These are phyloP conservation scores for Brachionus koreanus DNA, from an alignment of 1,140 invertebrate genomes.

Conservation along the genomic window DNA sequence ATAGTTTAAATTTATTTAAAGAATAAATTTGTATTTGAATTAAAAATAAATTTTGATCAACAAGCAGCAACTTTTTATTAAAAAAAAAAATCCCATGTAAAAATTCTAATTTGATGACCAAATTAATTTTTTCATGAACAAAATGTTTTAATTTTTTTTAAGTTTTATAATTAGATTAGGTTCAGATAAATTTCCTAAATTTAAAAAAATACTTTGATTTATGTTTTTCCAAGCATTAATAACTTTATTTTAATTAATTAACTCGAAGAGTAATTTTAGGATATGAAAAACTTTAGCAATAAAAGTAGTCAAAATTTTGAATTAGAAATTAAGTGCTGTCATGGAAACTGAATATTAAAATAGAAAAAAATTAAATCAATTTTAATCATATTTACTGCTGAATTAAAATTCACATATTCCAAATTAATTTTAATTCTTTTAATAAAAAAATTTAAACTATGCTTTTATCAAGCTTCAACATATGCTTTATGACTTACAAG, in stretches of 20 bases:
- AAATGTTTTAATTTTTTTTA: not conserved
- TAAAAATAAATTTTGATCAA: not conserved
- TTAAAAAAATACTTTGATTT: not conserved
- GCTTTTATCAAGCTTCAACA: not conserved
- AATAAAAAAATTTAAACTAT: not conserved
- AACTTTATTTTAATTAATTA: not conserved
- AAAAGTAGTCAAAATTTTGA: not conserved
- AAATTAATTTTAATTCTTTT: not conserved
- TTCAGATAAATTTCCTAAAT: not conserved
- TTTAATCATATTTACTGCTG: conserved; percentile 3
- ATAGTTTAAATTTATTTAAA: conserved; percentile 14
- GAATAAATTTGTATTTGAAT: too few species aligned
- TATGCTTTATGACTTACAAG: not conserved
- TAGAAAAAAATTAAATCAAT: not conserved
- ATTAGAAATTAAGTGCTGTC: not conserved
- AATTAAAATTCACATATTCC: not conserved
- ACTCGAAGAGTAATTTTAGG: not conserved
- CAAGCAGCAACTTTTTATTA: too few species aligned
- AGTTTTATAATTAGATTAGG: too few species aligned
- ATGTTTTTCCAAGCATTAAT: not conserved
- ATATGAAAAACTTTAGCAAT: not conserved
- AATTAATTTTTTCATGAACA: too few species aligned
- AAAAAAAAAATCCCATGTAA: too few species aligned
- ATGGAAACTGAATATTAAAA: not conserved
- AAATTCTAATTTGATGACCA: too few species aligned